phyloP scores from a whole-genome alignment of 2,888 invertebrate genomes.

The Arrhopalites spinosus region DNA sequence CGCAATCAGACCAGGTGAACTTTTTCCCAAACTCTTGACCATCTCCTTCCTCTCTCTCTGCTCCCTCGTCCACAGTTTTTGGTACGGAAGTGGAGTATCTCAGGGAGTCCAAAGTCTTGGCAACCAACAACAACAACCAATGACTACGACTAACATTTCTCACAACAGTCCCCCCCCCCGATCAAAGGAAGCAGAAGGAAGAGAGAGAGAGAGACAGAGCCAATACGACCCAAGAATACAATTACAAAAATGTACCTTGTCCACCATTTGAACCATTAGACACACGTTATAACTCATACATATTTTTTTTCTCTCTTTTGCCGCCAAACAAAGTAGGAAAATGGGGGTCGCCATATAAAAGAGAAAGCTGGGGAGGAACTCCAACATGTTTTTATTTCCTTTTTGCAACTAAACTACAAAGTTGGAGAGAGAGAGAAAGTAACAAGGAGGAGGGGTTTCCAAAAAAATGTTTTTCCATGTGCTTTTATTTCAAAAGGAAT shows the following conservation, averaged over 20 bases:
- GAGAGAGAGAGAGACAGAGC: constrained; percentile 66
- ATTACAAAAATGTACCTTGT: constrained; percentile 6
- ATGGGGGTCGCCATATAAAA: no score
- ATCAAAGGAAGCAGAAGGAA: constrained; percentile 69
- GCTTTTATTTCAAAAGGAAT: constrained; percentile 3
- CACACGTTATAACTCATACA: neutral
- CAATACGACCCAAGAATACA: constrained; percentile 74
- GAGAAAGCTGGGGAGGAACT: no score
- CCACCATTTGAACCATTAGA: neutral
- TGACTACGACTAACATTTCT: neutral
- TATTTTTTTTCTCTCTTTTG: neutral
- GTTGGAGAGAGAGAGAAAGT: neutral
- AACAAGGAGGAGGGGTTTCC: neutral
- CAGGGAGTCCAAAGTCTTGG: constrained; percentile 65
- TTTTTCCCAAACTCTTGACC: constrained; percentile 85
- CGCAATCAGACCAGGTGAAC: constrained; percentile 76
- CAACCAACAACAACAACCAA: neutral
- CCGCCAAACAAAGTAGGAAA: no score
- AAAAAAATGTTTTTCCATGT: neutral
- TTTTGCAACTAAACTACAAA: neutral
- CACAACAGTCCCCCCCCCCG: neutral
- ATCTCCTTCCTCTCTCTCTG: constrained; percentile 57
- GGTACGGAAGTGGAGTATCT: no score
- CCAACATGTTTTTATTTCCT: no score
- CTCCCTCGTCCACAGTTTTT: no score